Evolutionary conservation across 2,797 vertebrate species (phyloP).

Genomic region (Lacerta bilineata): DNA sequence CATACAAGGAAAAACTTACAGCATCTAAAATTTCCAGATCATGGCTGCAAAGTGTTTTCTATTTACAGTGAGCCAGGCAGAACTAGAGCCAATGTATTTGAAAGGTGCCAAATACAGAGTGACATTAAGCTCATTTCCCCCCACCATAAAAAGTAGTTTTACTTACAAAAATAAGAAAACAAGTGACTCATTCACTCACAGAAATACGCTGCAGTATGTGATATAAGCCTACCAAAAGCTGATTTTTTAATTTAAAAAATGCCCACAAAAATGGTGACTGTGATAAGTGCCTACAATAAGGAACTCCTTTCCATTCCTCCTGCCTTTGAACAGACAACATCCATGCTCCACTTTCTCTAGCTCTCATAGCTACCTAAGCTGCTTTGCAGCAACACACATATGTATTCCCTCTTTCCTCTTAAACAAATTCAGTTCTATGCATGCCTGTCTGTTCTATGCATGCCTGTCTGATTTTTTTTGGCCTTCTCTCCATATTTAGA

Average conservation of each 20-base stretch:
- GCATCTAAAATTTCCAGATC: not conserved
- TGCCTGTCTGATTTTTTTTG: too few relatives aligned
- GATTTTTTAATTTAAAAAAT: slow-evolving; percentile 43
- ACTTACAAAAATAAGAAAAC: slow-evolving; percentile 58
- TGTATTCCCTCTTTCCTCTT: too few relatives aligned
- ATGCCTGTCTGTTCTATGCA: too few relatives aligned
- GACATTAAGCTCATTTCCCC: slow-evolving; percentile 19
- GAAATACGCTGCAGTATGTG: slow-evolving; percentile 62
- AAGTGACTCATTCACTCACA: slow-evolving; percentile 65
- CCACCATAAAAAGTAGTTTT: slow-evolving; percentile 36
- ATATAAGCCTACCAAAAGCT: slow-evolving; percentile 56
- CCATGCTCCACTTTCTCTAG: too few relatives aligned
- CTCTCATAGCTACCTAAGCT: too few relatives aligned
- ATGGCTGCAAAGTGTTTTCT: not conserved
- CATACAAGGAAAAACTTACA: not conserved
- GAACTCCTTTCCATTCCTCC: not conserved
- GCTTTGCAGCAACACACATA: too few relatives aligned
- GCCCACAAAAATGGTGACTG: slow-evolving; percentile 59
- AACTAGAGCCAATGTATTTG: not conserved
- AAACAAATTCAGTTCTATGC: too few relatives aligned
- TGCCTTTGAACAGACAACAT: too few relatives aligned
- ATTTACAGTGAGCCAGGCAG: not conserved
- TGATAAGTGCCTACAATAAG: slow-evolving; percentile 42
- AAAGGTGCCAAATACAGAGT: slow-evolving; percentile 38
- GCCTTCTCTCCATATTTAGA: too few relatives aligned